phyloP scores from a whole-genome alignment of 2,888 invertebrate species.

The Nemotelus nigrinus region DNA sequence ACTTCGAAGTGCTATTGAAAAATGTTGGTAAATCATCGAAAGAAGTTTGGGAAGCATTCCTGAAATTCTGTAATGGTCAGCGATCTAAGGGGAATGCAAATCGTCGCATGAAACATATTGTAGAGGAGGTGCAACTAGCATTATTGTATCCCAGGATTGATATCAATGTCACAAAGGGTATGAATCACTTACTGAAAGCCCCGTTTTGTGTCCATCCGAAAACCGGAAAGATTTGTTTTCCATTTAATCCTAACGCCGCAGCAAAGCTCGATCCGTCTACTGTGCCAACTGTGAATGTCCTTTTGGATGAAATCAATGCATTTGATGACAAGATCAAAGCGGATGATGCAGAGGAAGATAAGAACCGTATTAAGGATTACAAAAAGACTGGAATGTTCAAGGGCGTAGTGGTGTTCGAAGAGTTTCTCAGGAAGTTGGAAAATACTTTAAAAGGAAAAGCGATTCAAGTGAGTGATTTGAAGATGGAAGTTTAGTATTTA shows the following conservation, averaged over 20 bases:
- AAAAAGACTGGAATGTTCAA: slow-evolving; percentile 79
- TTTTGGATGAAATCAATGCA: slow-evolving; percentile 65
- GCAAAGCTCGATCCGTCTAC: slow-evolving; percentile 77
- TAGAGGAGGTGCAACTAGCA: slow-evolving; percentile 90
- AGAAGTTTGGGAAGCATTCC: slow-evolving; percentile 76
- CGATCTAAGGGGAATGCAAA: slow-evolving; percentile 58
- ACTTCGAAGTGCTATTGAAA: slow-evolving; percentile 67
- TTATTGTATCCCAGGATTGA: slow-evolving; percentile 94
- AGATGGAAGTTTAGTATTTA: slow-evolving; percentile 58
- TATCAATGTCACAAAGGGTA: slow-evolving; percentile 93
- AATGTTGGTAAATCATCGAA: slow-evolving; percentile 66
- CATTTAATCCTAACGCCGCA: slow-evolving; percentile 76
- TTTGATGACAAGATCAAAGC: slow-evolving; percentile 71
- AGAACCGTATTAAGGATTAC: slow-evolving; percentile 72
- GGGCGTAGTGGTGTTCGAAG: slow-evolving; percentile 75
- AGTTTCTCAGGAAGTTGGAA: slow-evolving; percentile 75
- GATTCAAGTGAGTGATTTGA: slow-evolving; percentile 56
- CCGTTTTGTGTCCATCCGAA: slow-evolving; percentile 99
- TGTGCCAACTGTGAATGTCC: slow-evolving; percentile 74
- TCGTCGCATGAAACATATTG: slow-evolving; percentile 71
- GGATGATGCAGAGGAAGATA: slow-evolving; percentile 63
- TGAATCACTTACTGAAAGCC: slow-evolving; percentile 97
- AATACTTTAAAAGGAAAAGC: slow-evolving; percentile 58
- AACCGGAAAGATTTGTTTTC: slow-evolving; percentile 94
- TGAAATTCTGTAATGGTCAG: slow-evolving; percentile 62